Evolutionary conservation across 2,113 vertebrate genomes (phyloP).

Genomic region (Seriola rivoliana): DNA sequence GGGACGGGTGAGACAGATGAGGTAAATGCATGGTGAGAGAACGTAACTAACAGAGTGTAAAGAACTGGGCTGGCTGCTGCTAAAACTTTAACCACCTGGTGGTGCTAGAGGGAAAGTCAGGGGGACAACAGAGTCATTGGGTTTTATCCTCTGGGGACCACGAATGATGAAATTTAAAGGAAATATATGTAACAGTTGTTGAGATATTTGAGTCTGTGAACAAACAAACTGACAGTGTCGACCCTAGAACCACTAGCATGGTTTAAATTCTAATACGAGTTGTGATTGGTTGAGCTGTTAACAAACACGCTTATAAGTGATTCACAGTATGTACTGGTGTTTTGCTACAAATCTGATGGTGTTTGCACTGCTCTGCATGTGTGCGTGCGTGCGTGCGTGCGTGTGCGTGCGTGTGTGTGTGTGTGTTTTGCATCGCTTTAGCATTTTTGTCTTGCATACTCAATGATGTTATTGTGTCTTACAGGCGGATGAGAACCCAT

Average conservation of each 20-base stretch:
- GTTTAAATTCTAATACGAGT: background rate
- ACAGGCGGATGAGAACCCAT: conserved; percentile 84
- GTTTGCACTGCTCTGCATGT: background rate
- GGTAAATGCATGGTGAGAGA: conserved; percentile 73
- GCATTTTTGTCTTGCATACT: background rate
- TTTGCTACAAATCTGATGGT: background rate
- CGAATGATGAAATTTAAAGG: background rate
- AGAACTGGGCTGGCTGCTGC: background rate
- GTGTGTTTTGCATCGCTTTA: background rate
- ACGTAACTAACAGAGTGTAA: conserved; percentile 43
- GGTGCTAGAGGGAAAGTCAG: background rate
- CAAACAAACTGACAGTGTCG: background rate
- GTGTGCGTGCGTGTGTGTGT: background rate
- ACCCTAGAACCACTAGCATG: background rate
- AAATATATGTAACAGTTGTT: background rate
- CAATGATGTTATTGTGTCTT: conserved; percentile 43
- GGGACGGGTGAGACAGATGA: conserved; percentile 51
- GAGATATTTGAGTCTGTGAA: background rate
- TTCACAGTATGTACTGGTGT: background rate
- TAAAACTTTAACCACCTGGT: background rate
- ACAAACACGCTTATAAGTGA: background rate
- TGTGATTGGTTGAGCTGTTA: conserved; percentile 12
- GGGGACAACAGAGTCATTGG: background rate
- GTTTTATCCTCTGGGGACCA: background rate
- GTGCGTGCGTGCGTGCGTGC: background rate